phyloP scores from a whole-genome alignment of 1,140 invertebrate genomes.

The Aradophagus sp. region DNA sequence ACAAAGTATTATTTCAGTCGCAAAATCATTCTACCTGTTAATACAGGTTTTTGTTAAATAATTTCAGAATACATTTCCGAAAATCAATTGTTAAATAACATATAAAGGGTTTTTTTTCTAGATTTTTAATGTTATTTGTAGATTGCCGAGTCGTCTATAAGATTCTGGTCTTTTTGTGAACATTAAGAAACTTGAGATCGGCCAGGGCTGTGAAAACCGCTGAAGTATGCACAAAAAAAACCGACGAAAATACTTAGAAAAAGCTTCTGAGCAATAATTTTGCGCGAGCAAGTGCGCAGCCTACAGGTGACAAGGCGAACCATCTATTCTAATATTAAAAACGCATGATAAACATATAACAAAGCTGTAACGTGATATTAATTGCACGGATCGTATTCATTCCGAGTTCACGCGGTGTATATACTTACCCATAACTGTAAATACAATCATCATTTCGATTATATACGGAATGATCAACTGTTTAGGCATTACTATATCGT shows the following conservation, averaged over 20 bases:
- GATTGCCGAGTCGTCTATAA: no score
- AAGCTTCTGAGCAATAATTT: constrained; percentile 51
- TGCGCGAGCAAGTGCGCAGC: constrained; percentile 12
- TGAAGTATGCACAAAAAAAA: constrained; percentile 54
- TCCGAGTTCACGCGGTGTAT: constrained; percentile 31
- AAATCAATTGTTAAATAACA: no score
- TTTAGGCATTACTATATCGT: constrained; percentile 36
- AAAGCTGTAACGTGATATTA: constrained; percentile 31
- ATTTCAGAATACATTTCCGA: no score
- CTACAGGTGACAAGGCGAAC: constrained; percentile 8
- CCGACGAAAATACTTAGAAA: constrained; percentile 32
- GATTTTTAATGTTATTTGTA: no score
- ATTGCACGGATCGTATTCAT: constrained; percentile 42
- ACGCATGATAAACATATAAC: no score
- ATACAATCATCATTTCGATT: constrained; percentile 44
- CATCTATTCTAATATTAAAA: no score
- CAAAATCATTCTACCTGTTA: no score
- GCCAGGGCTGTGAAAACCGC: constrained; percentile 45
- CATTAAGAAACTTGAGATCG: no score
- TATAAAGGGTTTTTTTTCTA: no score
- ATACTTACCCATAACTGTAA: constrained; percentile 37
- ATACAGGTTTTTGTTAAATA: no score
- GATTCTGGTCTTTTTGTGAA: no score
- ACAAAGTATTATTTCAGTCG: no score
- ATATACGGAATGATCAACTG: constrained; percentile 20